Conservation (phyloP, 2,888 invertebrate genomes). For the Cryptocephalus primarius region DNA sequence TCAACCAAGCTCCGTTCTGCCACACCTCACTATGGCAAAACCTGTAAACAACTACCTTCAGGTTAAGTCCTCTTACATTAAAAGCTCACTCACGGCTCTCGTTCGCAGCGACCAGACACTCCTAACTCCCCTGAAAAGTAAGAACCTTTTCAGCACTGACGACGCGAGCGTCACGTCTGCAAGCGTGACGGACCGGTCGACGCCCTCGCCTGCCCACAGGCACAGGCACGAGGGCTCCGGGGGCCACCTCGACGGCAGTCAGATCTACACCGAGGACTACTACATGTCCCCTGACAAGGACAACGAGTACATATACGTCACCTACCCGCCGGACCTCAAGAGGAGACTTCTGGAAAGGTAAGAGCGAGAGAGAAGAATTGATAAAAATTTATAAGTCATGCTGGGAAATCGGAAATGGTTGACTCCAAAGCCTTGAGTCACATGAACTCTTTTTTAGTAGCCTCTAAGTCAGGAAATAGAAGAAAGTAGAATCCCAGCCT, state of each 20-base stretch:
- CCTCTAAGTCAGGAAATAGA: neutral
- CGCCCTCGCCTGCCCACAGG: slow-evolving; percentile 52
- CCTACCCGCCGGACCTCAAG: slow-evolving; percentile 79
- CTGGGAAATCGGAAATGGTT: neutral
- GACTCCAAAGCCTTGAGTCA: too few species aligned
- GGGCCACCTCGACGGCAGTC: slow-evolving; percentile 32
- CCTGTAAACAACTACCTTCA: too few species aligned
- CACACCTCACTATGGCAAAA: too few species aligned
- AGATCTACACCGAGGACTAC: slow-evolving; percentile 38
- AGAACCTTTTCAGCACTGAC: slow-evolving; percentile 46
- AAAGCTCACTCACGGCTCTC: too few species aligned
- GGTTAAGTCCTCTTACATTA: too few species aligned
- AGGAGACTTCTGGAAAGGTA: slow-evolving; percentile 73
- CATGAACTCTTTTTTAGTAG: neutral
- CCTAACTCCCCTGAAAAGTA: slow-evolving; percentile 3
- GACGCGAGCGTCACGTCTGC: slow-evolving; percentile 54
- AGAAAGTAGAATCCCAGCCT: too few species aligned
- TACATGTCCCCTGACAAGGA: slow-evolving; percentile 42
- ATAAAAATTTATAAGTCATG: neutral
- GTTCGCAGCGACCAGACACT: too few species aligned
- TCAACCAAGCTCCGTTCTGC: too few species aligned
- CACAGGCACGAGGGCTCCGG: slow-evolving; percentile 26
- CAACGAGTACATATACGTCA: slow-evolving; percentile 77
- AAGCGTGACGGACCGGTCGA: slow-evolving; percentile 55
- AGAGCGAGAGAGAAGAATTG: slow-evolving; percentile 7